These are phyloP conservation scores for Deilephila elpenor DNA, from an alignment of 2,888 invertebrate genomes.

Conservation along the genomic window DNA sequence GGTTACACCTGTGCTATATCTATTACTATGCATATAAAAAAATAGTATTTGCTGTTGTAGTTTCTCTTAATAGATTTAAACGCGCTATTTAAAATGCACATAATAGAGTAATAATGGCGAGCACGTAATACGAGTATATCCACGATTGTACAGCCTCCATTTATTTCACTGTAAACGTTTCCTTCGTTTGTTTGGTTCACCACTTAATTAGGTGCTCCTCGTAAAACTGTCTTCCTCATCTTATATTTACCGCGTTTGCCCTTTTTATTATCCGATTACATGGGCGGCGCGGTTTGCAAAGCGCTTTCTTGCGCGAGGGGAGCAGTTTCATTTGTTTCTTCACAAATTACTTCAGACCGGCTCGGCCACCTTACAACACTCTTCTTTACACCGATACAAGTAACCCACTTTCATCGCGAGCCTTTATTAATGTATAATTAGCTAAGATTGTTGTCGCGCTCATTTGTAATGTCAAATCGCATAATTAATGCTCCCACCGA, in stretches of 20 bases:
- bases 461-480: conserved; percentile 64
- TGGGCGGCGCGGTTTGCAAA: conserved; percentile 82
- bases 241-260: conserved; percentile 85
- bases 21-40: neutral
- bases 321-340: conserved; percentile 84
- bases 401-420: conserved; percentile 53
- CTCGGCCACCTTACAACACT: conserved; percentile 56
- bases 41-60: neutral
- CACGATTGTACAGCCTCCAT: conserved; percentile 39
- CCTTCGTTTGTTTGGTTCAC: conserved; percentile 80
- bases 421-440: conserved; percentile 70
- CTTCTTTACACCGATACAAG: conserved; percentile 49
- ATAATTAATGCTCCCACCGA: conserved; percentile 78
- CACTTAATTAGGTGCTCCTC: conserved; percentile 84
- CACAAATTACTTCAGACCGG: conserved; percentile 80
- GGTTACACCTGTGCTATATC: too few species aligned
- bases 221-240: conserved; percentile 86
- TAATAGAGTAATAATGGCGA: conserved; percentile 7
- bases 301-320: conserved; percentile 79
- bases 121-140: conserved; percentile 30
- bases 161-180: conserved; percentile 75
- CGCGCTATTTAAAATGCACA: neutral
- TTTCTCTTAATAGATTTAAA: neutral
- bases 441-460: conserved; percentile 69
- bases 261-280: conserved; percentile 85